A percentile compares a stretch with the other conserved stretches of the same genome.
These are phyloP conservation scores for Ichneumoninae sp. DNA, from an alignment of 2,888 invertebrate genomes.

Conservation along the genomic window DNA sequence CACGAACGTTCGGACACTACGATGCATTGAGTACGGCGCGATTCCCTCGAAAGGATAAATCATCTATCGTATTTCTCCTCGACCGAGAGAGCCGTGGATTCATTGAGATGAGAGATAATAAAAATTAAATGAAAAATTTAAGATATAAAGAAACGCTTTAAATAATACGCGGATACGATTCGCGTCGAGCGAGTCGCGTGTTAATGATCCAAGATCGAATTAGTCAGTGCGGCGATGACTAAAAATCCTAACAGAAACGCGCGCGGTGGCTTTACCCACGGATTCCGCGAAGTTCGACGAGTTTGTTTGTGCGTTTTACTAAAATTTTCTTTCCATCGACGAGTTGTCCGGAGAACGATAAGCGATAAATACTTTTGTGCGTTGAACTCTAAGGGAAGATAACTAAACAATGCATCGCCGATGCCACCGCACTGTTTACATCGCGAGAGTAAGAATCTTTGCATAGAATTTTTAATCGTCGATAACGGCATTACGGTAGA, in stretches of 20 bases:
- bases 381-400: not conserved
- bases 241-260: not conserved
- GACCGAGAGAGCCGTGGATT: not conserved
- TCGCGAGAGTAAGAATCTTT: not conserved
- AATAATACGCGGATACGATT: slow-evolving; percentile 9
- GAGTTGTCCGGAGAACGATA: not conserved
- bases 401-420: not conserved
- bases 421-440: not conserved
- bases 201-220: not conserved
- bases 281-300: not conserved
- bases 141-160: not conserved
- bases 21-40: slow-evolving; percentile 9
- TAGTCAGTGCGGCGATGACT: slow-evolving; percentile 17
- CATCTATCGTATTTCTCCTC: not conserved
- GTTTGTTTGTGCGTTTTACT: not conserved
- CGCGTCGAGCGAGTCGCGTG: not conserved
- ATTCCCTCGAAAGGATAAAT: slow-evolving; percentile 18
- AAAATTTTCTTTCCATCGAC: not conserved
- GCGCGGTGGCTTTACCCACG: not conserved
- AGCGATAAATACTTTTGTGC: not conserved
- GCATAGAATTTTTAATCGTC: not conserved
- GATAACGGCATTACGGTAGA: not conserved
- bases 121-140: not conserved
- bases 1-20: not conserved
- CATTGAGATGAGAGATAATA: slow-evolving; percentile 22